Evolutionary conservation across 2,113 vertebrate genomes (phyloP).

Genomic region (Lathamus discolor): DNA sequence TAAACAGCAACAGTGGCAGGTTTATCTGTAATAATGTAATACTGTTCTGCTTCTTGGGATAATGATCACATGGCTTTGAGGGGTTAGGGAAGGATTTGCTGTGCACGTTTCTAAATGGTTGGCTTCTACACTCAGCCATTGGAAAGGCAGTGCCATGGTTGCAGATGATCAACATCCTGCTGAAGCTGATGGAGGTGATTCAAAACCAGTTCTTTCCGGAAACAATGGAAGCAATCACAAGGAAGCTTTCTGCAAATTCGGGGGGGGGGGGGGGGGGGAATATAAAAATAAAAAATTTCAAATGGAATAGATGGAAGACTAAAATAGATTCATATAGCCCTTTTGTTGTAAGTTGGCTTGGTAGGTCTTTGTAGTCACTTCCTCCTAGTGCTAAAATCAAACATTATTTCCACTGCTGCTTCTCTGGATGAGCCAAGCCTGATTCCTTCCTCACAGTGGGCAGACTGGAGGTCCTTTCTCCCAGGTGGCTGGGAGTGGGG

Average conservation of each 20-base stretch:
- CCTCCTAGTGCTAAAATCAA: conserved; percentile 3
- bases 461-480: not conserved
- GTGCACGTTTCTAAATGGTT: not conserved
- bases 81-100: not conserved
- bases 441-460: not conserved
- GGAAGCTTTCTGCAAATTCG: not conserved
- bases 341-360: conserved; percentile 23
- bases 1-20: not conserved
- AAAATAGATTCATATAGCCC: not conserved
- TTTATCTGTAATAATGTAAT: not conserved
- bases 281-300: not conserved
- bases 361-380: not conserved
- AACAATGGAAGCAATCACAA: conserved; percentile 52
- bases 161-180: conserved; percentile 13
- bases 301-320: not conserved
- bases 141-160: not conserved
- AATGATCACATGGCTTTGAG: not conserved
- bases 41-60: not conserved
- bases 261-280: too few species aligned
- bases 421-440: not conserved
- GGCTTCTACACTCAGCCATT: not conserved
- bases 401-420: not conserved
- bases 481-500: not conserved
- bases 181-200: conserved; percentile 12
- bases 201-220: conserved; percentile 15